Evolutionary conservation across 2,113 vertebrate genomes (phyloP).

Genomic region (Arothron firmamentum): DNA sequence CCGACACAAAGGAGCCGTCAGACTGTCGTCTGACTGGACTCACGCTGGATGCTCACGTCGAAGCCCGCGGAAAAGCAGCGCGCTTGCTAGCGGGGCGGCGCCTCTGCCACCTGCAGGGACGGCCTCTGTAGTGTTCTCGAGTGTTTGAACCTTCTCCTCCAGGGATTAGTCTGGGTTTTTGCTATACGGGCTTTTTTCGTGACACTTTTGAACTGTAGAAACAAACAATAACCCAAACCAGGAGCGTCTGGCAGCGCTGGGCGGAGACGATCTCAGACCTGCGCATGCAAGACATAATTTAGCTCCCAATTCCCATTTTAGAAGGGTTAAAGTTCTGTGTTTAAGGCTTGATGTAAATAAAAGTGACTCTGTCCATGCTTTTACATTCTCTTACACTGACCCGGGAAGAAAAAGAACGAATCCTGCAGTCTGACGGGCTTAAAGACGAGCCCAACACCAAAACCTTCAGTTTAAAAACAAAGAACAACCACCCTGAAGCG

Average conservation of each 20-base stretch:
- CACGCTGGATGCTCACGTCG: slow-evolving; percentile 17
- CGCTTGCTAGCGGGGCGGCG: neutral
- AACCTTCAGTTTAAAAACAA: neutral
- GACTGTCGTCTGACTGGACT: slow-evolving; percentile 13
- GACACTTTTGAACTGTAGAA: neutral
- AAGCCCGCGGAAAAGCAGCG: no score
- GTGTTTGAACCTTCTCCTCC: slow-evolving; percentile 5
- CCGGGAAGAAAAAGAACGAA: neutral
- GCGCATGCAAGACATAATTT: no score
- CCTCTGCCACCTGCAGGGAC: neutral
- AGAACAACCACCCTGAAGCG: slow-evolving; percentile 14
- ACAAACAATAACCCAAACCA: neutral
- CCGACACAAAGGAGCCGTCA: slow-evolving; percentile 21
- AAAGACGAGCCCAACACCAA: no score
- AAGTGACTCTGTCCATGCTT: neutral
- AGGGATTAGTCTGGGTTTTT: slow-evolving; percentile 15
- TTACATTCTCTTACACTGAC: slow-evolving; percentile 39
- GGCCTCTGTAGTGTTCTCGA: neutral
- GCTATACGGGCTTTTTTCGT: slow-evolving; percentile 3
- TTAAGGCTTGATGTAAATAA: slow-evolving; percentile 39
- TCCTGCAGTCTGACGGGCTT: no score
- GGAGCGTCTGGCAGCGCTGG: neutral
- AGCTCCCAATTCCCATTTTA: no score
- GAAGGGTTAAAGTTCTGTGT: neutral
- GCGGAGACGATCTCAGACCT: neutral